Percentiles rank a stretch among this genome's conserved stretches.
These are phyloP conservation scores for sheep (Ovis aries) DNA, from an alignment of 2,113 vertebrate species.

Conservation along the genomic window ARS-UI_Ramb_v3.0 NC_056056.1:26980001-26980500, in stretches of 20 bases:
- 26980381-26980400: conserved; percentile 27
- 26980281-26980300: conserved; percentile 33
- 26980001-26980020: neutral
- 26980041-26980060: neutral
- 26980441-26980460: conserved; percentile 72
- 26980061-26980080: neutral
- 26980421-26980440: conserved; percentile 71
- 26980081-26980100: conserved; percentile 41
- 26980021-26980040: neutral
- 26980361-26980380: neutral
- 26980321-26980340: conserved; percentile 53
- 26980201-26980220: conserved; percentile 65
- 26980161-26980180: conserved; percentile 49
- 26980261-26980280: conserved; percentile 11
- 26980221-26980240: conserved; percentile 47
- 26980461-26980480: conserved; percentile 69
- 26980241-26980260: conserved; percentile 40
- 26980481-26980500: conserved; percentile 69
- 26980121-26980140: conserved; percentile 66
- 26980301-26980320: conserved; percentile 51
- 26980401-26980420: conserved; percentile 74
- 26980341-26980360: conserved; percentile 48
- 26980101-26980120: conserved; percentile 44
- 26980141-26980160: conserved; percentile 66
- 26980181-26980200: conserved; percentile 66